Base-by-base conservation (phyloP, 1,140 invertebrate genomes). In the Andricus grossulariae region DNA sequence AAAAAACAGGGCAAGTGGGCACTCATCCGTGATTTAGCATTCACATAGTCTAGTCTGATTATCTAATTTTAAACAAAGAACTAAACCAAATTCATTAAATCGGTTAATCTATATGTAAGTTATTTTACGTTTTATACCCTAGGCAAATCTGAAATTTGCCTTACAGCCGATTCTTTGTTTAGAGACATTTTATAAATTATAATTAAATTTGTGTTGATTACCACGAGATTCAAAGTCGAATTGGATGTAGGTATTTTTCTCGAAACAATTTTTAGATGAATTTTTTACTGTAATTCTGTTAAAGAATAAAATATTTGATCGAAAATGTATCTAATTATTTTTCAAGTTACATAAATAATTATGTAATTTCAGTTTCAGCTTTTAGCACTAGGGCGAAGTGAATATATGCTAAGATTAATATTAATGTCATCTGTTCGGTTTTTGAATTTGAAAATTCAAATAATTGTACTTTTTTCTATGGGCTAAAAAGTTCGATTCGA, bases 91-190 rank as follows among this genome's bases (percentile, higher is more conserved):
- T 82, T 82, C 50, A 71, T 60, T 54, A 39, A 79, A 71, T 79
- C 74, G 72, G 76, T 77, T 75, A 70, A 79, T 72, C 80, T 80
- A 80, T 55, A 73, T 75, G 73, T 55, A 73, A 77, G 73, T 80
- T 39, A 82, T 80, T 76, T 80, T 80, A 80, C 80, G 80, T 82
- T 82, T 82, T 82, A 77, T 81, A 81, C 75, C 80, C 74, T 71
- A 75, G 76, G 73, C 66, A 50, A 75, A 73, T 72, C 72, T n/a
- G 18, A 25, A 45, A 32, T 66, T 39, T 13, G 60, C 39, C 60
- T 66, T 66, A 39, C 32, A 32, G 25, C 32, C 39, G 60, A 66
- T 66, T 66, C 25, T 66, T 39, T 66, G 50, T 66, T 51, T 25
- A n/a, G 16, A 79, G n/a, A 66, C 32, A 66, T 66, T 66, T 66